Evolutionary conservation across 2,113 vertebrate genomes (phyloP).

Genomic region (Cacatua alba): DNA sequence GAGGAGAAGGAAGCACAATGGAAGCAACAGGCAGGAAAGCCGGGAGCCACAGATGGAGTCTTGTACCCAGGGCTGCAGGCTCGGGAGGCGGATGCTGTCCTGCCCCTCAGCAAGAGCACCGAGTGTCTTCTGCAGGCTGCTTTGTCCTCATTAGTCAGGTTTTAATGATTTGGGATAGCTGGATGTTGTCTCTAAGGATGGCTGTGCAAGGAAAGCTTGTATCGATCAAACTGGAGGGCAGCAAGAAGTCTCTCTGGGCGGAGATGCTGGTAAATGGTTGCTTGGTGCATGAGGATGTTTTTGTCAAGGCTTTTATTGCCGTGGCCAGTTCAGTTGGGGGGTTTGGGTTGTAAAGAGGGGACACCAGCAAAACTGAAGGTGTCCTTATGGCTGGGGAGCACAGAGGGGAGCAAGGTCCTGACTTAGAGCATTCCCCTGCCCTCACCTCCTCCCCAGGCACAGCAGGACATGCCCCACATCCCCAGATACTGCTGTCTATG

Average conservation of each 20-base stretch:
- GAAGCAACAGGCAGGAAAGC: slow-evolving; percentile 61
- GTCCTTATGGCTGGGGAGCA: rapidly evolving
- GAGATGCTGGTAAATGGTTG: not conserved
- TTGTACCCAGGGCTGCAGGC: not conserved
- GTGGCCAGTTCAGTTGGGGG: rapidly evolving
- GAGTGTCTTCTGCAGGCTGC: slow-evolving; percentile 13
- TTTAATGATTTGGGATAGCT: slow-evolving; percentile 65
- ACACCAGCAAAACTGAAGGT: not conserved
- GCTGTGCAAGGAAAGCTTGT: slow-evolving; percentile 28
- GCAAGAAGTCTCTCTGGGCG: not conserved
- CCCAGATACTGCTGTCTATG: not conserved
- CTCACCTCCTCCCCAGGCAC: rapidly evolving
- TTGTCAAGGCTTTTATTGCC: not conserved
- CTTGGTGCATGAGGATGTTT: not conserved
- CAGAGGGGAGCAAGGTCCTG: rapidly evolving
- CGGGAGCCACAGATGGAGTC: not conserved
- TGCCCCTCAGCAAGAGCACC: not conserved
- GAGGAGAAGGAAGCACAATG: not conserved
- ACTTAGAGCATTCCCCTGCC: not conserved
- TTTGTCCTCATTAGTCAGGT: slow-evolving; percentile 66
- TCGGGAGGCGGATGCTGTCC: not conserved
- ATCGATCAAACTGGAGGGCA: slow-evolving; percentile 51
- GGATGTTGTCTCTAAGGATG: slow-evolving; percentile 35
- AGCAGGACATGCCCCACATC: not conserved
- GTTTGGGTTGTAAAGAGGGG: not conserved